Base-by-base conservation (phyloP, 2,113 vertebrate species). In the Seriola quinqueradiata region DNA sequence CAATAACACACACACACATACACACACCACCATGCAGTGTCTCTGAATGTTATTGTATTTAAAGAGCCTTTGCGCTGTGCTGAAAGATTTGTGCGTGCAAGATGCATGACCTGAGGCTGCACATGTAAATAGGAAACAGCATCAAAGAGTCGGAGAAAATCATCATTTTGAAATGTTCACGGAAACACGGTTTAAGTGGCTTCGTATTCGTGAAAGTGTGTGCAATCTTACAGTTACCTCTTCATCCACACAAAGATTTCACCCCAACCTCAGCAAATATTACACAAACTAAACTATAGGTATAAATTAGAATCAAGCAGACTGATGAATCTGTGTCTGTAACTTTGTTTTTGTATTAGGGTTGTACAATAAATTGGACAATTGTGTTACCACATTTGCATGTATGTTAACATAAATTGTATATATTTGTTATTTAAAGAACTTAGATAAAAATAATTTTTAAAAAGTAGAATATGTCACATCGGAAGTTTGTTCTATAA, bases 1-100 rank as follows among this genome's bases (percentile, higher is more conserved):
- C 90, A 90, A 65, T 59, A 34, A 69, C 0, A 52, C 60, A 17
- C 16, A 12, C 25, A 48, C 21, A 40, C 58, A 34, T 19, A 65
- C 12, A 13, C 28, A 40, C 61, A 44, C 61, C 42, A 68, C 44
- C 38, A 59, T 75, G 55, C 75, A 36, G 61, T 23, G 21, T 81
- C 55, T 82, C 59, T 67, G 48, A 48, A 83, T 75, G 50, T 11
- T 19, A 38, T 11, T 60, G 55, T 52, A 23, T 65, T 59, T 70
- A 42, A 55, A 76, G 50, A 61, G 34, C 19, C 17, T 57, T 67
- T 75, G 61, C 4, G 3, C 40, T 57, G 4, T 44, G 36, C 59
- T 34, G 60, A 13, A 46, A 28, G 14, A 44, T 17, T 25, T 59
- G 25, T 69, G n/a, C 14, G 12, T 74, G 54, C 55, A n/a, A 55